Base-by-base conservation (phyloP, 2,113 vertebrate genomes). In the Tragelaphus scriptus region DNA sequence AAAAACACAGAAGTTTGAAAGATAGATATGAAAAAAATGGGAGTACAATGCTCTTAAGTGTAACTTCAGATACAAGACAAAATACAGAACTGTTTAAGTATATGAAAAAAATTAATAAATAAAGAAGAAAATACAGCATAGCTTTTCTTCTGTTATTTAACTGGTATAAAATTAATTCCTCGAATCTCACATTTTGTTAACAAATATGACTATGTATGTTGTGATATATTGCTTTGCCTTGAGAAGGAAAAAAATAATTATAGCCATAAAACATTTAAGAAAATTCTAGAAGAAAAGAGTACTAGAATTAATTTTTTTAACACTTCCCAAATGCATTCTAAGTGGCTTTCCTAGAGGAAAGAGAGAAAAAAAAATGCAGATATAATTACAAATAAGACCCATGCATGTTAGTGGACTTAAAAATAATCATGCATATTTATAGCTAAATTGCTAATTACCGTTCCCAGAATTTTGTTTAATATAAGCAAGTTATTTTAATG, bases 361-460 rank as follows among this genome's bases (percentile, higher is more conserved):
- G 15, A 32, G n/a, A 89, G 14, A 89, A 11, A 77, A 68, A 68
- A 26, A 77, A 49, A 53, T 91, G 55, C 71, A 84, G 53, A 87
- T 94, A 93, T 94, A 97, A 98, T 97, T 98, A 93, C 77, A 97
- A 88, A 93, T 92, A 93, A 97, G 61, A 84, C 36, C 51, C 49
- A 36, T 91, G 91, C 28, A 68, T 92, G 79, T 95, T 96, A 93
- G 77, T 94, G 32, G 30, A 44, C 80, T 95, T 97, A 89, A 96
- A 98, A 97, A 87, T 97, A 97, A 96, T 96, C 40, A 90, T 94
- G n/a, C 86, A 85, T 87, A 94, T 97, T 98, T 71, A 97, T 95
- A 93, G 71, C 32, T 94, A 97, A 97, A 77, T 93, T 93, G 25
- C 77, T 95, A 88, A 84, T 94, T 97, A 96, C 91, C 80, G 16